phyloP scores from a whole-genome alignment of 2,888 invertebrate genomes.

The Clistopyga incitator region DNA sequence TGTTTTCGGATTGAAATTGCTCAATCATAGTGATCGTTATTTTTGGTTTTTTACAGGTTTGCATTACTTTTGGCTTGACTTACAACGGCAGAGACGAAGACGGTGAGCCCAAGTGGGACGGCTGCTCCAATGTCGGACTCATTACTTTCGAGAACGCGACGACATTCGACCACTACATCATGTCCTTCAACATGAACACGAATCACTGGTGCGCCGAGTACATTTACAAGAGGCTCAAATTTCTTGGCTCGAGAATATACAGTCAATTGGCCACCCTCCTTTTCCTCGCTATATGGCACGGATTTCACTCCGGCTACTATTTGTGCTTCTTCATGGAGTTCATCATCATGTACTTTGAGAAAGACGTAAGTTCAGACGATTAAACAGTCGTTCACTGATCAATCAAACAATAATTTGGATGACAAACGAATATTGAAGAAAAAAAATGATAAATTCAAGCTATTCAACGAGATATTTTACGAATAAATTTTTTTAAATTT shows the following conservation, averaged over 20 bases:
- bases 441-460: too few species aligned
- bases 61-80: constrained; percentile 90
- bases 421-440: too few species aligned
- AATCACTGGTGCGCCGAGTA: constrained; percentile 98
- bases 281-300: constrained; percentile 98
- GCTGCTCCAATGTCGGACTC: constrained; percentile 95
- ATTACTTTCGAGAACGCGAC: constrained; percentile 92
- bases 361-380: constrained; percentile 87
- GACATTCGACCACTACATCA: constrained; percentile 94
- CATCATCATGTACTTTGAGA: constrained; percentile 93
- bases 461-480: too few species aligned
- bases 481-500: constrained; percentile 21
- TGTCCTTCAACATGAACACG: constrained; percentile 97
- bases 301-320: constrained; percentile 97
- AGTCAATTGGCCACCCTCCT: constrained; percentile 93
- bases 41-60: constrained; percentile 74
- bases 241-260: constrained; percentile 88
- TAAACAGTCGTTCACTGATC: background rate
- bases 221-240: constrained; percentile 96
- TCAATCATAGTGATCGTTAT: background rate
- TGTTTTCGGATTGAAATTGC: background rate
- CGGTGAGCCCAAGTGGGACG: constrained; percentile 92
- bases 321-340: constrained; percentile 97
- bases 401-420: background rate
- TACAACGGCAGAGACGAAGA: constrained; percentile 90